Conservation (phyloP, 2,113 vertebrate species). For the Xiphophorus hellerii region DNA sequence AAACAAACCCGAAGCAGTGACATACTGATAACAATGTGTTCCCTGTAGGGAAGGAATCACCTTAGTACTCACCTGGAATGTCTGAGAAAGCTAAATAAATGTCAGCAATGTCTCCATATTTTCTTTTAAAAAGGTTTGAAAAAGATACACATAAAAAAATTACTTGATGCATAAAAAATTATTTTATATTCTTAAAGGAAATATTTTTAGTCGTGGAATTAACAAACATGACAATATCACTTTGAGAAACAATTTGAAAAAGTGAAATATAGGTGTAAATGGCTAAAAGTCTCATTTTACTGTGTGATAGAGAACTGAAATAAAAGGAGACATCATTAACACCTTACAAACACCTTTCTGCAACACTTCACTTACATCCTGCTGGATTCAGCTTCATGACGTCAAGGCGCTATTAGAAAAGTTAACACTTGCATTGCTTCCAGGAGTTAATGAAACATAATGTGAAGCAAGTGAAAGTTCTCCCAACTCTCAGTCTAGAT, state of each 20-base stretch:
- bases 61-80: not conserved
- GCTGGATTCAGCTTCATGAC: constrained; percentile 31
- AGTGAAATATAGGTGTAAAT: constrained; percentile 14
- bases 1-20: not conserved
- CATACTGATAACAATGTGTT: not conserved
- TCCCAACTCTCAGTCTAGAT: not conserved
- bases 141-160: too few relatives aligned
- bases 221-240: constrained; percentile 12
- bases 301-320: constrained; percentile 14
- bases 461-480: constrained; percentile 5
- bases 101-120: constrained; percentile 10
- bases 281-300: constrained; percentile 4
- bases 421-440: constrained; percentile 25
- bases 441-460: constrained; percentile 16
- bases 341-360: constrained; percentile 59
- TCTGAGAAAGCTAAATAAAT: not conserved
- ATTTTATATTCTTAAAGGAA: constrained; percentile 8
- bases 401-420: constrained; percentile 42
- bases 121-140: too few relatives aligned
- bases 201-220: not conserved
- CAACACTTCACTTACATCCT: constrained; percentile 49
- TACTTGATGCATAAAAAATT: too few relatives aligned
- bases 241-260: not conserved
- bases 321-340: constrained; percentile 60
- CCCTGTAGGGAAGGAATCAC: not conserved